phyloP scores from a whole-genome alignment of 2,113 vertebrate species.

The Podarcis cretensis region DNA sequence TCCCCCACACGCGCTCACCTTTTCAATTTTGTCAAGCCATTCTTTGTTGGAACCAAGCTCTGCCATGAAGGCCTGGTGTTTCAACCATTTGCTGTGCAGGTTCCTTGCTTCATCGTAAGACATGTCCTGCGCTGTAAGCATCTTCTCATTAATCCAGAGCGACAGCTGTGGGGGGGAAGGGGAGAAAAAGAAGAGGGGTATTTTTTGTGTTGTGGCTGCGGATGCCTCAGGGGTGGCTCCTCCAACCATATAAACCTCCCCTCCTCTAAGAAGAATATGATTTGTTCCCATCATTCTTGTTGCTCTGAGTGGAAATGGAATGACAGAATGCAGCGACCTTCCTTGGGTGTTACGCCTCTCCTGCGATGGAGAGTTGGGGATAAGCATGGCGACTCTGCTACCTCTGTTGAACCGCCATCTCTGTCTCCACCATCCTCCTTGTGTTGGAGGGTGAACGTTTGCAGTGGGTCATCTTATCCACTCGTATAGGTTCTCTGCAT shows the following conservation, averaged over 20 bases:
- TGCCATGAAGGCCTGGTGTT: slow-evolving; percentile 96
- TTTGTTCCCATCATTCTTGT: too few relatives aligned
- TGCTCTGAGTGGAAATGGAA: too few relatives aligned
- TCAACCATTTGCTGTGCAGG: slow-evolving; percentile 96
- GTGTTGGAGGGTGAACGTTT: too few relatives aligned
- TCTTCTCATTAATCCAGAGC: slow-evolving; percentile 99
- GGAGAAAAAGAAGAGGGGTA: slow-evolving; percentile 23
- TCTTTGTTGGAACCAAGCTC: slow-evolving; percentile 98
- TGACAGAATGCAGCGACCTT: too few relatives aligned
- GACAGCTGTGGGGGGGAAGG: slow-evolving; percentile 79
- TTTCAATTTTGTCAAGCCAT: slow-evolving; percentile 98
- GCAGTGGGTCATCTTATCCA: too few relatives aligned
- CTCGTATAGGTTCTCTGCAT: too few relatives aligned
- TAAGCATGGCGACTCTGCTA: too few relatives aligned
- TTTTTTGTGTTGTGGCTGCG: neutral
- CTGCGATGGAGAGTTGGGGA: too few relatives aligned
- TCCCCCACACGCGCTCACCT: slow-evolving; percentile 74
- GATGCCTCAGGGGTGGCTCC: neutral
- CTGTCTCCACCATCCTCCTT: too few relatives aligned
- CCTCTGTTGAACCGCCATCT: too few relatives aligned
- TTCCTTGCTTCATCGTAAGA: slow-evolving; percentile 98
- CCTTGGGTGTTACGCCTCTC: too few relatives aligned
- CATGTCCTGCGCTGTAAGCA: slow-evolving; percentile 99
- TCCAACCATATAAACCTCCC: neutral
- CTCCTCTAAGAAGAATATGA: too few relatives aligned